Evolutionary conservation across 2,797 vertebrate genomes (phyloP).

Genomic region (Siniperca undulata): DNA sequence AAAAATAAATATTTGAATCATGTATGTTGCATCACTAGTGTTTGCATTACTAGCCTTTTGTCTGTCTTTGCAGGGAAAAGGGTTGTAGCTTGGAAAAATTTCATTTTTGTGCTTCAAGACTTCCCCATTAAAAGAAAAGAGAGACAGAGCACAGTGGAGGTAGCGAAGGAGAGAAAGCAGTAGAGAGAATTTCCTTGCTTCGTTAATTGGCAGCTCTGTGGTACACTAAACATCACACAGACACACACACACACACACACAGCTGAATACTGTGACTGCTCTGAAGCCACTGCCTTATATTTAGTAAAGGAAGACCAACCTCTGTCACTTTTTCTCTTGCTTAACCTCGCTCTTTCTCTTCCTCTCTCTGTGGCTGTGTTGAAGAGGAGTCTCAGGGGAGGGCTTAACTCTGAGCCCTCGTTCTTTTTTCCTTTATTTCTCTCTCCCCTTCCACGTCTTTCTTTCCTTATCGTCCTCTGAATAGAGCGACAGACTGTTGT

Average conservation of each 20-base stretch:
- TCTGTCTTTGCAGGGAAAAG: constrained; percentile 10
- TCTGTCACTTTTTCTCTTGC: constrained; percentile 77
- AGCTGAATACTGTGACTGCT: constrained; percentile 57
- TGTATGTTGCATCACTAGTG: neutral
- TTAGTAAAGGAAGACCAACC: constrained; percentile 73
- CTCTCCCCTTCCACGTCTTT: constrained; percentile 48
- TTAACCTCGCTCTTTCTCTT: constrained; percentile 69
- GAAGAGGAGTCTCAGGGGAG: constrained; percentile 79
- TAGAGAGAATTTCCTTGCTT: constrained; percentile 53
- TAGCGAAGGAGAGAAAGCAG: constrained; percentile 32
- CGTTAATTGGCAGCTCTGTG: constrained; percentile 71
- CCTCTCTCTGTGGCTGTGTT: constrained; percentile 60
- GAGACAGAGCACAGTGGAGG: constrained; percentile 31
- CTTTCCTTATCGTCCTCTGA: constrained; percentile 67
- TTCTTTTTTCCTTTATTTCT: constrained; percentile 56
- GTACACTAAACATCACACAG: constrained; percentile 52
- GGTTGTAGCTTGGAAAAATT: constrained; percentile 14
- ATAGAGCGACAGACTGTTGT: constrained; percentile 64
- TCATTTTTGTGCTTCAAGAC: constrained; percentile 32
- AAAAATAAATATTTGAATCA: constrained; percentile 11
- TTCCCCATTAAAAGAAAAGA: constrained; percentile 49
- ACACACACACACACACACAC: constrained; percentile 24
- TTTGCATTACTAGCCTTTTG: constrained; percentile 14
- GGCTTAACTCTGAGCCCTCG: constrained; percentile 76
- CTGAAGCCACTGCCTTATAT: constrained; percentile 68